Evolutionary conservation across 2,888 invertebrate genomes (phyloP), one percentile per base, ranked within the genome.

Genomic region (Leucophenga montana): DNA sequence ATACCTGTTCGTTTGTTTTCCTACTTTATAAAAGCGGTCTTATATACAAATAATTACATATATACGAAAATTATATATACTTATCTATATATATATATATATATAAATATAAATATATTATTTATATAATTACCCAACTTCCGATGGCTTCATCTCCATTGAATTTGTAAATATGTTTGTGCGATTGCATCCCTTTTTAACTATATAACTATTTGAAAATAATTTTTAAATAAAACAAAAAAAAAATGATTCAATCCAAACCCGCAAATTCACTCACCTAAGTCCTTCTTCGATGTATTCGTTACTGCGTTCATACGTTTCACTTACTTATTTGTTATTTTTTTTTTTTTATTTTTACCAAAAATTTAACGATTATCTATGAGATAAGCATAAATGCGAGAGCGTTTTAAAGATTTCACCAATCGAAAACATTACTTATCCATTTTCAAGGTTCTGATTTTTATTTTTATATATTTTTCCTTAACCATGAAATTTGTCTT

Each of bases 131-230:
- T 22, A 54, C 11, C 44, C 67, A 48, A 66, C 46, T 73, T 76
- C 78, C 74, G 79, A 83, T 78, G 82, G 79, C 84, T 80, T 78
- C 72, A 72, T 33, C 46, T 67, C 71, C 74, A 77, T 83, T 77
- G 72, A 81, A 78, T 75, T 78, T 86, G 86, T 86, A 86, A 86
- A 86, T 86, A 86, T 87, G 86, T 86, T 87, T 86, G 86, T 84
- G 86, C 83, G 78, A 86, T 72, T 86, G 86, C 86, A 87, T 85
- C 81, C 84, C 80, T 66, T 65, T 82, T 80, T 66, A 33, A n/a
- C 16, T 62, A 46, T 16, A 31, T 11, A 33, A 46, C 13, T 48
- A 48, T 13, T 50, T 64, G 18, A 64, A 20, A 14, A 62, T 18
- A 9, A 59, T 27, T 33, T n/a, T 33, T 27, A 56, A 56, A 50